Evolutionary conservation across 2,888 invertebrate species (phyloP), one percentile per base, ranked within the genome.

Genomic region (Lingula anatina): DNA sequence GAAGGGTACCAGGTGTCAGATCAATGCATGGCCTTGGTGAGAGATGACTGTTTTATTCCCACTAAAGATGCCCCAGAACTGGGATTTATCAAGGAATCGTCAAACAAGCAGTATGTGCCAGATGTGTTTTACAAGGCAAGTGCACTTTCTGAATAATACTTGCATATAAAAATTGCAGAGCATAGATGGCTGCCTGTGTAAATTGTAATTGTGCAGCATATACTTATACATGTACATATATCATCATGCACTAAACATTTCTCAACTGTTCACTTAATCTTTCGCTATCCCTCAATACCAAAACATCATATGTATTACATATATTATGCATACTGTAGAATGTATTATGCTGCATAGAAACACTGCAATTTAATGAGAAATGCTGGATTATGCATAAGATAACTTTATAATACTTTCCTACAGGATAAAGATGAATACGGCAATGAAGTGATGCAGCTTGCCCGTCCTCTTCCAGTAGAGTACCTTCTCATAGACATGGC

Each of bases 1-100:
- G 96, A 96, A 78, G 99, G 97, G 35, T 99, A 99, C 81, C 94
- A 95, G 79, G 96, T 99, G 59, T 96, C 97, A 39, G 91, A 92
- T 78, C 99, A 99, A 80, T 95, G 96, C 78, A 90, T 91, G 89
- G 92, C 95, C 53, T 82, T 99, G 70, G 97, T 96, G 50, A 83
- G 90, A 52, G 96, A 96, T 78, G 83, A 86, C 69, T 90, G 94
- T 73, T 83, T 99, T 65, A 83, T 99, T 70, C 99, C 99, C 43
- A 97, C 99, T 27, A 88, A 89, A 75, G 96, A 97, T 83, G 93
- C 91, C 55, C 91, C 97, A 38, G 97, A 99, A 78, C 83, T 99
- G 51, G 99, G 93, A 51, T 97, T 93, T 80, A 86, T 96, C 56
- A 86, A 90, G 59, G 95, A 96, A 79, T 92, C 94, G 44, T 83